phyloP scores from a whole-genome alignment of 2,797 vertebrate species.

The Hapalemur alaotrensis region DNA sequence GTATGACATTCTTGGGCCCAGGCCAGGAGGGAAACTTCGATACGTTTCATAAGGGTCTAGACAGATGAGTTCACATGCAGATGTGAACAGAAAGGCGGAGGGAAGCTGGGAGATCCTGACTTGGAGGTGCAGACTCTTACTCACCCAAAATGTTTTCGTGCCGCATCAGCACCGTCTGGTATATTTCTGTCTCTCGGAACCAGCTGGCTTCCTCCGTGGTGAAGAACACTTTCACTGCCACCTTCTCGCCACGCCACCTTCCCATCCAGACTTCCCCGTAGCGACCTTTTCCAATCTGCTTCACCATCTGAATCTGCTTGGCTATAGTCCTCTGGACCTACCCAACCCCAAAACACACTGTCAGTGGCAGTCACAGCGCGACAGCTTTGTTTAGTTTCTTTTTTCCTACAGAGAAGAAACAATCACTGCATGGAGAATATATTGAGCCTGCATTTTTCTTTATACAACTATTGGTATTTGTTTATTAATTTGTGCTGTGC shows the following conservation, averaged over 20 bases:
- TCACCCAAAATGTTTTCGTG: constrained; percentile 98
- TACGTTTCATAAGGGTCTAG: constrained; percentile 4
- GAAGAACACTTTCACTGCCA: constrained; percentile 98
- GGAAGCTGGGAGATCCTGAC: constrained; percentile 18
- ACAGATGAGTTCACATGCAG: constrained; percentile 45
- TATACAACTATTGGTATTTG: background rate
- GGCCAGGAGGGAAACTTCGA: background rate
- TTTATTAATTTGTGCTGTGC: background rate
- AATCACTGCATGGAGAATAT: background rate
- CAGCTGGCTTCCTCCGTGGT: constrained; percentile 98
- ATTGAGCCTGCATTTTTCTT: background rate
- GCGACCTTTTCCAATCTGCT: constrained; percentile 97
- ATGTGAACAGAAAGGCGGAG: background rate
- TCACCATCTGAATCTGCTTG: constrained; percentile 99
- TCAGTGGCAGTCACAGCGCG: background rate
- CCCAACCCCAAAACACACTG: constrained; percentile 46
- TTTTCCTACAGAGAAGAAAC: background rate
- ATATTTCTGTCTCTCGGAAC: constrained; percentile 99
- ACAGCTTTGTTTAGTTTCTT: background rate
- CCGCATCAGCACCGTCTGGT: constrained; percentile 98
- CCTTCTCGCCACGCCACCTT: constrained; percentile 95
- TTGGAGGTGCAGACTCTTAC: constrained; percentile 31
- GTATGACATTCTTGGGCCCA: background rate
- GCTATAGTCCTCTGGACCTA: constrained; percentile 98
- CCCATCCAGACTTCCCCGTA: constrained; percentile 99